Evolutionary conservation across 2,797 vertebrate species (phyloP), one percentile per base, ranked within the genome.

Genomic region (Vireo griseus): DNA sequence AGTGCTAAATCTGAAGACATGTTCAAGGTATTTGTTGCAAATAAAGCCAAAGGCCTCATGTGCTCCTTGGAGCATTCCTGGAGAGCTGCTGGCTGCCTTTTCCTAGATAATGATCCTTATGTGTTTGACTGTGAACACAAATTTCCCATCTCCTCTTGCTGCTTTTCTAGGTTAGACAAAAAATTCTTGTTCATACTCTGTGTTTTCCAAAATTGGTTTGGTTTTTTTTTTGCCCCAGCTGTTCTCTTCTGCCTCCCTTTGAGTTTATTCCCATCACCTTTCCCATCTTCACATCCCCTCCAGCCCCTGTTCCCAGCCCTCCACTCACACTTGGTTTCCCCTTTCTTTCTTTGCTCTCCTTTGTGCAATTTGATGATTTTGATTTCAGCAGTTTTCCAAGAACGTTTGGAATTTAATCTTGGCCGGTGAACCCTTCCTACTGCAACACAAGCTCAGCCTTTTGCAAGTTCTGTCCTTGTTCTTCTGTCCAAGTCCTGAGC

Each of bases 221-320:
- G 0, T 24, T 48, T 16, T 59, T 37, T 61, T 24, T 8, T 3
- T 0, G 0, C 25, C 28, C 11, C 28, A 68, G 28, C 35, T 72
- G 29, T 45, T 93, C 16, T 39, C 10, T 66, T 51, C 33, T 65
- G 4, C n/a, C 16, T 76, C 51, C 26, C 57, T 71, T 48, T 0
- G 7, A 54, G 19, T 47, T 62, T 42, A 14, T 61, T 57, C 33
- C 66, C 69, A 42, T 25, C 42, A n/a, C 42, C 35, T 91, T 74
- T 82, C 19, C 61, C 28, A 48, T 13, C 35, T 45, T 24, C 45
- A 14, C 37, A 22, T 9, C n/a, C 10, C 18, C n/a, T 61, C 17
- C 52, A 55, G 18, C 4, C n/a, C 16, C 22, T 42, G 16, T 4
- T 31, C 31, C 57, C 22, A 11, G 18, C 11, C 86, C 59, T 59